Conservation (phyloP, 2,113 vertebrate species). For the Pristiophorus japonicus region DNA sequence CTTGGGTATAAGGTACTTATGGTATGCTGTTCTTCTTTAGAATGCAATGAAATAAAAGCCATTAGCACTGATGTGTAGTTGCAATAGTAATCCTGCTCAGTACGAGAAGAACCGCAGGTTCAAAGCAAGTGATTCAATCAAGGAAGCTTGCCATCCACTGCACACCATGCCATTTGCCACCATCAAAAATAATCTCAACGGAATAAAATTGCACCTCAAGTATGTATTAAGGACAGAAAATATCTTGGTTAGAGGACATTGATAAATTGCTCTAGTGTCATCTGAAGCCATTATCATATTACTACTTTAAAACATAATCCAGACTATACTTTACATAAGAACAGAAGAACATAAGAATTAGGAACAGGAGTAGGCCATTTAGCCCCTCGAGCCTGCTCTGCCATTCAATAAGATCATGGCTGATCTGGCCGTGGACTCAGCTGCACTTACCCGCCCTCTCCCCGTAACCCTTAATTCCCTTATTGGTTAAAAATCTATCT, state of each 20-base stretch:
- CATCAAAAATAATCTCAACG: background rate
- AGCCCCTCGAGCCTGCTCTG: no score
- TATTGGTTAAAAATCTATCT: no score
- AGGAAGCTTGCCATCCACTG: background rate
- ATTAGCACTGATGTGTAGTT: no score
- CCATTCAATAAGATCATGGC: no score
- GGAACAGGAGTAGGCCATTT: no score
- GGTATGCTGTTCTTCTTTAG: background rate
- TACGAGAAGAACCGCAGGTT: no score
- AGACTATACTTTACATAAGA: background rate
- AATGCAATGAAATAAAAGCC: background rate
- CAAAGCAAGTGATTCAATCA: background rate
- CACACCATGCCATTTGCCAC: no score
- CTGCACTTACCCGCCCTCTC: no score
- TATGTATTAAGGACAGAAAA: background rate
- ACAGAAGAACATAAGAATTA: no score
- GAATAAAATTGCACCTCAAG: background rate
- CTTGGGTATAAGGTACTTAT: background rate
- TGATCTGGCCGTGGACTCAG: no score
- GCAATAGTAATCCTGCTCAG: no score
- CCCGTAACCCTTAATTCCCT: no score
- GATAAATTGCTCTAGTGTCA: background rate
- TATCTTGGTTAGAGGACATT: background rate
- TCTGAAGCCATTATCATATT: background rate
- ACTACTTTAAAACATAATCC: background rate